Conservation (phyloP, 2,113 vertebrate genomes). For the Vulpes ferrilata region DNA sequence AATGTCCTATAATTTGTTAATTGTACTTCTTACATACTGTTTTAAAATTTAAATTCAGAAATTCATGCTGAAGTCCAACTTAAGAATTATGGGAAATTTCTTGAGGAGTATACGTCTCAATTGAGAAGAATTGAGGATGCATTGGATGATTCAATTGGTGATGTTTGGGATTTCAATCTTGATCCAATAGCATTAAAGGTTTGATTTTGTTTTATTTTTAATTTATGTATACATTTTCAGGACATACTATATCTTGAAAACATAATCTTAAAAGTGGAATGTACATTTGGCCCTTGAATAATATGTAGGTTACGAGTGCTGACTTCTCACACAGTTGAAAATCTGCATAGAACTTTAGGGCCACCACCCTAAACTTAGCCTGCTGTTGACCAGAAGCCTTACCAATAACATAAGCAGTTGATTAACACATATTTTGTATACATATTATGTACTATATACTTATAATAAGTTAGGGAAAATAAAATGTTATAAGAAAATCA, state of each 20-base stretch:
- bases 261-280: background rate
- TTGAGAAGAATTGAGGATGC: conserved; percentile 97
- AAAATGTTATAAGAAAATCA: background rate
- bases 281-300: background rate
- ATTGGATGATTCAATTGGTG: conserved; percentile 96
- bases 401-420: background rate
- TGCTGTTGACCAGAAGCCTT: background rate
- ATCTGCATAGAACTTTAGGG: background rate
- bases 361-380: background rate
- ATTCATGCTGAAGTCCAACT: conserved; percentile 99
- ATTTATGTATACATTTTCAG: conserved; percentile 19
- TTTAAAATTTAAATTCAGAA: conserved; percentile 89
- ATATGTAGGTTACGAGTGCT: background rate
- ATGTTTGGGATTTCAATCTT: conserved; percentile 99
- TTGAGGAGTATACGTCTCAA: conserved; percentile 97
- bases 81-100: conserved; percentile 97
- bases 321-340: background rate
- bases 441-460: background rate
- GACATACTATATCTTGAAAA: background rate
- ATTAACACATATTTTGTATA: background rate
- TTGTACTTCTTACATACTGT: conserved; percentile 38
- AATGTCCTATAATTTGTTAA: conserved; percentile 26
- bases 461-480: background rate
- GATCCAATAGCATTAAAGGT: conserved; percentile 98
- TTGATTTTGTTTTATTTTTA: conserved; percentile 66